phyloP scores from a whole-genome alignment of 2,888 invertebrate species.

The Aphrophora alni region DNA sequence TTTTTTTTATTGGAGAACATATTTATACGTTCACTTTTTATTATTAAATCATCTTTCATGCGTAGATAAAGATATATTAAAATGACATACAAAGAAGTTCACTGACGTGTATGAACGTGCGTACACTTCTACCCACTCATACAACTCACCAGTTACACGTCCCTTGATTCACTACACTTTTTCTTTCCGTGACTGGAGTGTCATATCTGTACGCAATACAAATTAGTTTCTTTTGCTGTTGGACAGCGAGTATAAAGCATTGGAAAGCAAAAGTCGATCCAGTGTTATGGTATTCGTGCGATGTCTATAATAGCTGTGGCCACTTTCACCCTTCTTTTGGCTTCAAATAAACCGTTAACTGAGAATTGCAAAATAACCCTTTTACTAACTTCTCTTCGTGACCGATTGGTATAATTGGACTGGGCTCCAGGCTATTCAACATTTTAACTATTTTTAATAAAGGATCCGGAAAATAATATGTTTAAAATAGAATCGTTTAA shows the following conservation, averaged over 20 bases:
- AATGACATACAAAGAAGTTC: too few relatives aligned
- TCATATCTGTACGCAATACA: slow-evolving; percentile 2
- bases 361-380: neutral
- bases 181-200: neutral
- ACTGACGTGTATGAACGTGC: neutral
- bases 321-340: slow-evolving; percentile 9
- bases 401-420: neutral
- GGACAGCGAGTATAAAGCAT: neutral
- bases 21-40: too few relatives aligned
- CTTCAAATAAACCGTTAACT: neutral
- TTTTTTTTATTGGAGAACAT: too few relatives aligned
- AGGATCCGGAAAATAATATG: too few relatives aligned
- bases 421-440: neutral
- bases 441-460: neutral
- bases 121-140: neutral
- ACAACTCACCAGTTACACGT: neutral
- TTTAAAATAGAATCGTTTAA: too few relatives aligned
- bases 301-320: neutral
- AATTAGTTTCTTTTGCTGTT: neutral
- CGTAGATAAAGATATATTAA: too few relatives aligned
- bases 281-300: slow-evolving; percentile 1
- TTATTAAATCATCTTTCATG: too few relatives aligned
- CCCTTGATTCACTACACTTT: neutral
- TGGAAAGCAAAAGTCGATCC: neutral
- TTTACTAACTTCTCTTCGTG: neutral